phyloP scores from a whole-genome alignment of 1,140 invertebrate species.

The Drosophila pectinifera region DNA sequence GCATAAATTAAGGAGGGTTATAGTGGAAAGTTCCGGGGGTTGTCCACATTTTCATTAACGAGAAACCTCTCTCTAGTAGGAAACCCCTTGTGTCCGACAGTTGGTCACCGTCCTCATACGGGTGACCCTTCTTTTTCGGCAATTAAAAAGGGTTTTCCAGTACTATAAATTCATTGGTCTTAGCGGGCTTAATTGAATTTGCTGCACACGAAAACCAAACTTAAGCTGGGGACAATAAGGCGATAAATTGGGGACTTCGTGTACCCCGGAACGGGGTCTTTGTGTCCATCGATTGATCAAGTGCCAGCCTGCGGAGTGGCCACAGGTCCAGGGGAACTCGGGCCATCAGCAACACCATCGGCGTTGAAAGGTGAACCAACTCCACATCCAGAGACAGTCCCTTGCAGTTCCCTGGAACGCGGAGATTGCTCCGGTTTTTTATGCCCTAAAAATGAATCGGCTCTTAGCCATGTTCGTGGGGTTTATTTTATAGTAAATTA shows the following conservation, averaged over 20 bases:
- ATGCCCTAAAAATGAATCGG: constrained; percentile 8
- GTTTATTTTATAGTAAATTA: too few relatives aligned
- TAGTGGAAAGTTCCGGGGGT: constrained; percentile 14
- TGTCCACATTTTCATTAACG: constrained; percentile 72
- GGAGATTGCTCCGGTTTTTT: constrained; percentile 4
- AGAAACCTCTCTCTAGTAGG: too few relatives aligned
- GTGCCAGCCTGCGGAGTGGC: constrained; percentile 35
- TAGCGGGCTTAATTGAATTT: constrained; percentile 77
- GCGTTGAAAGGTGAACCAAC: constrained; percentile 68
- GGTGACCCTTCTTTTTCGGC: constrained; percentile 30
- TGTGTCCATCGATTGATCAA: constrained; percentile 64
- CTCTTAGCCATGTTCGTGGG: not conserved
- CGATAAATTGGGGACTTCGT: constrained; percentile 61
- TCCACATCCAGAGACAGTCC: constrained; percentile 35
- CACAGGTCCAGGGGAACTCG: constrained; percentile 3
- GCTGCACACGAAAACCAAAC: constrained; percentile 62
- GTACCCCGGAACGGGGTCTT: constrained; percentile 2
- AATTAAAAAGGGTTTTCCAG: constrained; percentile 53
- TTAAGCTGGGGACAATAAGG: constrained; percentile 32
- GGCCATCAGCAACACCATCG: constrained; percentile 76
- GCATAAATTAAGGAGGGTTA: constrained; percentile 65
- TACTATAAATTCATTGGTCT: constrained; percentile 31
- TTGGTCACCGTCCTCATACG: constrained; percentile 56
- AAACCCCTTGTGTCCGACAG: too few relatives aligned
- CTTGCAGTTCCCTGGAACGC: constrained; percentile 67